Base-by-base conservation (phyloP, 2,113 vertebrate species). In the Aegotheles bennettii region DNA sequence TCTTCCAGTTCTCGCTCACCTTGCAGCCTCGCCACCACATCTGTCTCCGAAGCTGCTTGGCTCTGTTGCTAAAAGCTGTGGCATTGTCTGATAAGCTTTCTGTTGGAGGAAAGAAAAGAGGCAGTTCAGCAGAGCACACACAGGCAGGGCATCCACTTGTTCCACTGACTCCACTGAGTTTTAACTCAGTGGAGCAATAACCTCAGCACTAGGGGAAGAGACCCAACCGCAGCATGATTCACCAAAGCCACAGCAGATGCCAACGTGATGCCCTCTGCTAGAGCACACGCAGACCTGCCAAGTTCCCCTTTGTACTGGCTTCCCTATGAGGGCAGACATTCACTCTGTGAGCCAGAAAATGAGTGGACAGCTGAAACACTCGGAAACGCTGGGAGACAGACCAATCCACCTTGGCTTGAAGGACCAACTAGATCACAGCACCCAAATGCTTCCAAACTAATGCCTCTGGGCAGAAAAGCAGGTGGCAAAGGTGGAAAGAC, bases 1-100 rank as follows among this genome's bases (percentile, higher is more conserved):
- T n/a, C 8, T 28, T 68, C 36, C 24, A 5, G 8, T 18, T 36
- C 42, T 10, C 25, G 93, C 98, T 96, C 95, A 99, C 99, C 98
- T 99, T 99, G 97, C 98, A 99, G 83, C 99, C 99, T 86, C 98
- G 98, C 99, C 99, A 99, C 99, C 99, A 99, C 99, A 99, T 99
- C 91, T 99, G 99, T 95, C 99, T 97, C 94, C 99, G 98, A 82
- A 99, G 98, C 74, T 99, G 99, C 97, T 99, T 99, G 97, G 99
- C 99, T 98, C 99, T 98, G 98, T 99, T 99, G 97, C 99, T 99
- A 97, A 99, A 99, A 80, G 99, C 99, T 59, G 99, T 99, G 21
- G 99, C 99, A 12, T 99, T 99, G 98, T 99, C 99, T 43, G 99
- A 99, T 75, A 99, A 98, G 96, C 99, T 99, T 97, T 99, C 99